Percentiles rank a stretch among this genome's conserved stretches.
Conservation (phyloP, 1,140 invertebrate genomes). For the Atopsyche davidsoni region DNA sequence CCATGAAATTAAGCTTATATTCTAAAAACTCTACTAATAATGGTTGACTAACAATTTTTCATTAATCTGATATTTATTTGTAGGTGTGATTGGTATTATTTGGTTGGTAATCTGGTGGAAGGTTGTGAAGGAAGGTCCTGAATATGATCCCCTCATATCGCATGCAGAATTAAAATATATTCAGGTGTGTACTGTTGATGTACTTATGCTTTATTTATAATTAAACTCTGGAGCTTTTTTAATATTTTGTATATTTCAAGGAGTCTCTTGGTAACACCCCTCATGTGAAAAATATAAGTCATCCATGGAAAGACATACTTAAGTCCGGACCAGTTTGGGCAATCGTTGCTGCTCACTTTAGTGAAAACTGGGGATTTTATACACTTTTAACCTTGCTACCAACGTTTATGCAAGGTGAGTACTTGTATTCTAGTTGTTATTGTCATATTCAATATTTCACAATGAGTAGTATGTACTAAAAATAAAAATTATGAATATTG, state of each 20-base stretch:
- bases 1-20: too few relatives aligned
- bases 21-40: too few relatives aligned
- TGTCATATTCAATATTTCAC: not conserved
- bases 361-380: slow-evolving; percentile 95
- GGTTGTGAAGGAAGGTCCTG: slow-evolving; percentile 69
- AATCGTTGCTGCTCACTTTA: slow-evolving; percentile 83
- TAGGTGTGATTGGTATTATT: slow-evolving; percentile 58
- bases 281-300: slow-evolving; percentile 37
- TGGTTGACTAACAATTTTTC: slow-evolving; percentile 2
- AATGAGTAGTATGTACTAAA: too few relatives aligned
- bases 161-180: slow-evolving; percentile 74
- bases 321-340: slow-evolving; percentile 84
- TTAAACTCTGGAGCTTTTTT: not conserved
- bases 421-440: not conserved
- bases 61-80: too few relatives aligned
- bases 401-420: slow-evolving; percentile 78
- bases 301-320: slow-evolving; percentile 78
- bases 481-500: too few relatives aligned
- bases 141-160: slow-evolving; percentile 68
- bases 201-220: not conserved
- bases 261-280: slow-evolving; percentile 39
- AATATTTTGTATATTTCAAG: slow-evolving; percentile 29
- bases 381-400: slow-evolving; percentile 85
- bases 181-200: slow-evolving; percentile 37
- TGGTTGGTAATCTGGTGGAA: slow-evolving; percentile 68